phyloP scores from a whole-genome alignment of 2,797 vertebrate genomes.

The Lepus oiostolus region DNA sequence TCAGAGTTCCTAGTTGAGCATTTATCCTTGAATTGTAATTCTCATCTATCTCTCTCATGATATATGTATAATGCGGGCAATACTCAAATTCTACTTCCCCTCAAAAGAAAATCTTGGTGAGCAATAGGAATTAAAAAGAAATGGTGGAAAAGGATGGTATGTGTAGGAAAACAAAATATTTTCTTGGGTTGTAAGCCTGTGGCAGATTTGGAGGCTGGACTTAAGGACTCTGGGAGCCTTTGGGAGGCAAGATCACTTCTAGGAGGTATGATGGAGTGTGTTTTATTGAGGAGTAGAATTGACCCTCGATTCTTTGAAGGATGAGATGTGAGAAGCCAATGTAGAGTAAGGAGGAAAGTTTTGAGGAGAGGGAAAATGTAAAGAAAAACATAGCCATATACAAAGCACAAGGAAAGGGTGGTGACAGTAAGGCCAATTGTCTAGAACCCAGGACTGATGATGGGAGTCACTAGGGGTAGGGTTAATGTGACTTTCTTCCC shows the following conservation, averaged over 20 bases:
- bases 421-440: background rate
- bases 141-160: background rate
- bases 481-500: background rate
- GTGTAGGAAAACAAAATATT: background rate
- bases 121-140: background rate
- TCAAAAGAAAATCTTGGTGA: background rate
- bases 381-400: background rate
- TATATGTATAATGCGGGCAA: background rate
- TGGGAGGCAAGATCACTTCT: background rate
- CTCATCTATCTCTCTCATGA: background rate
- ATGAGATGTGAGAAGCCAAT: background rate
- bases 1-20: background rate
- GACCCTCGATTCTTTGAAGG: background rate
- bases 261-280: background rate
- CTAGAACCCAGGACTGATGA: background rate
- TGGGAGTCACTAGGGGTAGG: background rate
- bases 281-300: background rate
- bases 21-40: constrained; percentile 12
- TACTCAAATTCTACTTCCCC: background rate
- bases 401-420: background rate
- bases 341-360: background rate
- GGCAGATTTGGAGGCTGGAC: background rate
- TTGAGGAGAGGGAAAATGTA: background rate
- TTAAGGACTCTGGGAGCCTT: background rate
- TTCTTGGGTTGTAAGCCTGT: background rate